Evolutionary conservation across 1,140 invertebrate species (phyloP).

Genomic region (Globodera rostochiensis): DNA sequence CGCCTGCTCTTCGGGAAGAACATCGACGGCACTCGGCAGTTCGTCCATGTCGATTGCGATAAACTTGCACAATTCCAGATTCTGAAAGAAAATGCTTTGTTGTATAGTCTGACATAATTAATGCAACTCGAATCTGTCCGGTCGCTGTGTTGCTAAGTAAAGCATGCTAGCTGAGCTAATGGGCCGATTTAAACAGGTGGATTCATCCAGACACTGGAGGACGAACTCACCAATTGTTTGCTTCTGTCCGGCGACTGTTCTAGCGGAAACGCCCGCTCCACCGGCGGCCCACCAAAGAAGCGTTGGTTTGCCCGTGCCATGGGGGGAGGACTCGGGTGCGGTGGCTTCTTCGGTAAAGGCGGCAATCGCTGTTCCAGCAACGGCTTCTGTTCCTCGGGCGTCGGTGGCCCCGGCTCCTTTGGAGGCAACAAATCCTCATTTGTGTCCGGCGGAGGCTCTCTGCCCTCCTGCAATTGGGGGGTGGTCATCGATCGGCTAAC

Average conservation of each 20-base stretch:
- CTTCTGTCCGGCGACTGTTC: conserved; percentile 8
- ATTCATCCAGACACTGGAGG: not conserved
- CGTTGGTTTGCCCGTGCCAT: conserved; percentile 1
- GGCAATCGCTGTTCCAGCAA: conserved; percentile 7
- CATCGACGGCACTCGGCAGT: conserved; percentile 34
- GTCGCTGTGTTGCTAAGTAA: no score
- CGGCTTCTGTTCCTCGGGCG: conserved; percentile 22
- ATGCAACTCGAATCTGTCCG: no score
- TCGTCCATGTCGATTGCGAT: conserved; percentile 52
- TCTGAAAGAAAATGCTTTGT: conserved; percentile 12
- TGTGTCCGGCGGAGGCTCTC: conserved; percentile 59
- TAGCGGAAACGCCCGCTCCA: conserved; percentile 19
- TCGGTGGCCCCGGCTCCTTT: conserved; percentile 42
- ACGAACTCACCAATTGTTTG: conserved; percentile 27
- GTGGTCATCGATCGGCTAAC: not conserved
- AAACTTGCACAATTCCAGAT: conserved; percentile 50
- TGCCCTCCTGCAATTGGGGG: conserved; percentile 53
- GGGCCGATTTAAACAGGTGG: not conserved
- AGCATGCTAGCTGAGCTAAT: not conserved
- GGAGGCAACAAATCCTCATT: conserved; percentile 53
- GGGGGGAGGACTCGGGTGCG: conserved; percentile 3
- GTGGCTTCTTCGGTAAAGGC: not conserved
- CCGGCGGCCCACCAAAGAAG: conserved; percentile 8
- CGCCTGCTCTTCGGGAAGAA: conserved; percentile 37
- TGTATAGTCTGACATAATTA: no score